Conservation (phyloP, 2,113 vertebrate species). For the Theristicus caerulescens region DNA sequence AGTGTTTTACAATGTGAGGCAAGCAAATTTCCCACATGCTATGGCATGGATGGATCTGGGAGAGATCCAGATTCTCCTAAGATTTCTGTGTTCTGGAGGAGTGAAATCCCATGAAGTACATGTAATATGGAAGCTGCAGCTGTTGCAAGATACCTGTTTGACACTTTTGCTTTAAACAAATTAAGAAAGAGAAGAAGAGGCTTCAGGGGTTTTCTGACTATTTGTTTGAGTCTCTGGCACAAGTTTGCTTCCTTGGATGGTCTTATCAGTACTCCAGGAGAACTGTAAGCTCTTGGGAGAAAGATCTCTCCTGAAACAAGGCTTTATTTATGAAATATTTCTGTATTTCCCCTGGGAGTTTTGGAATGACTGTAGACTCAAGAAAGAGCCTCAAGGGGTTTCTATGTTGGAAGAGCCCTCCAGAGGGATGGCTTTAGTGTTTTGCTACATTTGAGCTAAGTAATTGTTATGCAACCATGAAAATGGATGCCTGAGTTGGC, state of each 20-base stretch:
- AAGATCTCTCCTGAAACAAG: neutral
- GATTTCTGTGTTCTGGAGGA: neutral
- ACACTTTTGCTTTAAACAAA: neutral
- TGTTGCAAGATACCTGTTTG: neutral
- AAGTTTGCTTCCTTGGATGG: neutral
- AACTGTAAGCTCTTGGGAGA: neutral
- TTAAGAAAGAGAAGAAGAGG: neutral
- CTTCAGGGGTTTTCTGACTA: neutral
- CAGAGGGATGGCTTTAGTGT: neutral
- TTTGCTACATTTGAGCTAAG: slow-evolving; percentile 17
- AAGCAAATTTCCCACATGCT: neutral
- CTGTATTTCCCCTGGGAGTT: neutral
- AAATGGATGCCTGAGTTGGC: neutral
- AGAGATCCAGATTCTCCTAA: neutral
- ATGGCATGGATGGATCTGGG: neutral
- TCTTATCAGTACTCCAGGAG: neutral
- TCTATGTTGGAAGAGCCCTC: neutral
- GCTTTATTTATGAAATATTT: slow-evolving; percentile 8
- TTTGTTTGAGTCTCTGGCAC: neutral
- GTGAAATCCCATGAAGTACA: neutral
- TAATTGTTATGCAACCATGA: neutral
- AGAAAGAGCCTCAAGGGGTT: neutral
- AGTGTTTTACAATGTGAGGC: neutral
- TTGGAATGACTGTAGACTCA: neutral
- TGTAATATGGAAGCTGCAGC: neutral